These are phyloP conservation scores for Sycobia sp. DNA, from an alignment of 1,140 invertebrate species.

Conservation along the genomic window DNA sequence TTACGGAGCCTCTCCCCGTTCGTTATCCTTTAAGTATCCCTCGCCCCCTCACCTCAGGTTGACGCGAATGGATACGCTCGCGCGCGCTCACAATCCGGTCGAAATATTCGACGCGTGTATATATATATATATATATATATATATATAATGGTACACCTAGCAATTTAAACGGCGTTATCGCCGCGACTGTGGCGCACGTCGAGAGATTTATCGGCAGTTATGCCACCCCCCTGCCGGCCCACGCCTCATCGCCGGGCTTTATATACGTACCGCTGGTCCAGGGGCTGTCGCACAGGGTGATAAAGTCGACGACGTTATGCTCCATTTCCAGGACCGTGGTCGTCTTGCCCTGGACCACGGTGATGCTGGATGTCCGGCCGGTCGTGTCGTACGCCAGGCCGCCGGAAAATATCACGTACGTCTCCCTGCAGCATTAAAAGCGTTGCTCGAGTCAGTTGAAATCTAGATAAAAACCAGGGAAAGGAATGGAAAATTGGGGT, in stretches of 20 bases:
- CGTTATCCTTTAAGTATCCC: constrained; percentile 16
- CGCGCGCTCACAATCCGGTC: too few species aligned
- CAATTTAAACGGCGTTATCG: background rate
- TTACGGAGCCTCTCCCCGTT: background rate
- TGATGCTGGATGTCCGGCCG: constrained; percentile 90
- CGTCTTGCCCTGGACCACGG: constrained; percentile 91
- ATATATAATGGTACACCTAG: too few species aligned
- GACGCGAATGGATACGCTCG: too few species aligned
- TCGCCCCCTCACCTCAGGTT: too few species aligned
- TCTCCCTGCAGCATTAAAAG: constrained; percentile 79
- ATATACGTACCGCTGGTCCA: constrained; percentile 81
- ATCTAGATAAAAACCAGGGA: too few species aligned
- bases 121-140: too few species aligned
- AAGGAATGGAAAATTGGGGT: too few species aligned
- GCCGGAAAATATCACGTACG: constrained; percentile 93
- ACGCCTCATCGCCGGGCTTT: too few species aligned
- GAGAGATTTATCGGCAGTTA: constrained; percentile 11
- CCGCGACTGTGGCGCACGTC: background rate
- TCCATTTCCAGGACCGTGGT: constrained; percentile 99
- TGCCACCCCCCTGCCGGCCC: too few species aligned
- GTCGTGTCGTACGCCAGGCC: constrained; percentile 89
- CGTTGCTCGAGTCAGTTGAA: too few species aligned
- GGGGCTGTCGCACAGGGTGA: constrained; percentile 91
- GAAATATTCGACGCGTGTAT: too few species aligned
- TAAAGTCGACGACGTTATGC: constrained; percentile 96